Base-by-base conservation (phyloP, 2,888 invertebrate genomes). In the Elysia crispata region DNA sequence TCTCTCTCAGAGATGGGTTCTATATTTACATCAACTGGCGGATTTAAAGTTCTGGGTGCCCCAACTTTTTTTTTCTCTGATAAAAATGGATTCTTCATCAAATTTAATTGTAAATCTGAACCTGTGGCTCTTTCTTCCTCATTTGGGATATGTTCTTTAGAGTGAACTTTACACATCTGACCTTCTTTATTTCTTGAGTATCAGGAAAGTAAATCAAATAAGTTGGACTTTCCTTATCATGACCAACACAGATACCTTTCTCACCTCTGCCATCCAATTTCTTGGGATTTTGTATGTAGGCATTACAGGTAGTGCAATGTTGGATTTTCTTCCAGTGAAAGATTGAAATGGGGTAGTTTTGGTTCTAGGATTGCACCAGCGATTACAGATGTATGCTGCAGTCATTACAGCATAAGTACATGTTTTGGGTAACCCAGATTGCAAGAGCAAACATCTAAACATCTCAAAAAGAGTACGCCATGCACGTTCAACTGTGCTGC, bases 381-480 rank as follows among this genome's bases (percentile, higher is more conserved):
- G 77, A 70, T 83, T 83, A 15, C 77, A n/a, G 18, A 78, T 83
- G 73, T 83, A 81, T 28, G 74, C 80, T 8, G 82, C 75, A 60
- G 81, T 50, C 77, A 80, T 73, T 1, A 83, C 80, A 30, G 80
- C 83, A 79, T 83, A 83, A 41, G 64, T 50, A 84, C 85, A 85
- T 74, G 82, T 62, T 64, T 83, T 83, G n/a, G 83, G 77, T 33
- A 84, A 57, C 15, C 64, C 62, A 20, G 81, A 49, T 64, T 82
- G 62, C 30, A 80, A 30, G 20, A 83, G 33, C 70, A 84, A 60
- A 64, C 81, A 83, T 77, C 83, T 74, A n/a, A 50, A 80, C 82
- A 82, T 84, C 31, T 84, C 81, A 67, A 83, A 83, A 23, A 84
- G n/a, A 1, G 70, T 70, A 13, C 70, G 41, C 84, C 84, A 81